Evolutionary conservation across 1,140 invertebrate genomes (phyloP).

Genomic region (Lasaia peninsularis): DNA sequence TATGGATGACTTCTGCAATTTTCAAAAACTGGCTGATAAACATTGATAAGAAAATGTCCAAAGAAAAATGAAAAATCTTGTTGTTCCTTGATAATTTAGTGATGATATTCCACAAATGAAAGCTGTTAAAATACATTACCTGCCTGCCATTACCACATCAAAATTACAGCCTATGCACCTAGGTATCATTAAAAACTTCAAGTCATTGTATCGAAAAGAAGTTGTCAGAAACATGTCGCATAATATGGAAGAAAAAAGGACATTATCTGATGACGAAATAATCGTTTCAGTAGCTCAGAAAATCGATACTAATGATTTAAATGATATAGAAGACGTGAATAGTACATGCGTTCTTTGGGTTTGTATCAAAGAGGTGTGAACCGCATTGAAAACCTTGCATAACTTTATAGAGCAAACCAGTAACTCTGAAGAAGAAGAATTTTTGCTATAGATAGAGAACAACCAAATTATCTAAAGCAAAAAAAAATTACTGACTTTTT

Average conservation of each 20-base stretch:
- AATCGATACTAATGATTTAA: conserved; percentile 16
- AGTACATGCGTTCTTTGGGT: conserved; percentile 8
- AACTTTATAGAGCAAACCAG: conserved; percentile 17
- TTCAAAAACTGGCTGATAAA: conserved; percentile 13
- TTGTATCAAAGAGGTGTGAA: conserved; percentile 13
- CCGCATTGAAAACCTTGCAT: conserved; percentile 13
- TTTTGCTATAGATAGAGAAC: conserved; percentile 20
- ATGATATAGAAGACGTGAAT: conserved; percentile 16
- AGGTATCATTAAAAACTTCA: conserved; percentile 25
- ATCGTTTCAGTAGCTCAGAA: conserved; percentile 15
- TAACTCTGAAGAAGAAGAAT: conserved; percentile 18
- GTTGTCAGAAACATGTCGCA: conserved; percentile 18
- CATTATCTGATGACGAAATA: conserved; percentile 14
- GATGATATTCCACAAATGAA: conserved; percentile 22
- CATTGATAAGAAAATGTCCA: conserved; percentile 11
- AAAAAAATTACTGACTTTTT: conserved; percentile 23
- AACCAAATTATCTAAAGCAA: conserved; percentile 21
- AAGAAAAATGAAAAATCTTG: conserved; percentile 20
- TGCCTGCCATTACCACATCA: conserved; percentile 22
- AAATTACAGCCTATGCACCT: conserved; percentile 21
- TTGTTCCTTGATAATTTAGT: conserved; percentile 25
- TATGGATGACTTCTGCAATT: too few relatives aligned
- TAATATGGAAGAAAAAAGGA: conserved; percentile 15
- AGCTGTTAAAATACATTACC: conserved; percentile 18
- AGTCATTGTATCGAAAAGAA: conserved; percentile 23